phyloP scores from a whole-genome alignment of 2,113 vertebrate genomes.

The Odocoileus hemionus region DNA sequence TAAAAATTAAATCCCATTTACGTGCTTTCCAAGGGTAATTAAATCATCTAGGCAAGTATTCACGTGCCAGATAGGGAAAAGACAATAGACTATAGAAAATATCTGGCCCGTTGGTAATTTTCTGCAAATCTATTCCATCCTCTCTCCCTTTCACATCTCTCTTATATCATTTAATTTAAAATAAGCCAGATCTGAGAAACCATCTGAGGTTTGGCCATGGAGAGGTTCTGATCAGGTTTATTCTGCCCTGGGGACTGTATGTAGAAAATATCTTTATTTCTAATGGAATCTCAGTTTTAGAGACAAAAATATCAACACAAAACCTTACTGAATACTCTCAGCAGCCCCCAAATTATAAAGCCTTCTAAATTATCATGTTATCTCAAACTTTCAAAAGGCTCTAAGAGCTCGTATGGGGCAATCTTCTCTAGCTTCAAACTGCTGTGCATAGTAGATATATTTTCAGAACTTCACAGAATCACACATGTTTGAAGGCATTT shows the following conservation, averaged over 20 bases:
- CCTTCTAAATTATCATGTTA: neutral
- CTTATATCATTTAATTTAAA: neutral
- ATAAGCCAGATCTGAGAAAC: neutral
- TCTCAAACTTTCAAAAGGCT: neutral
- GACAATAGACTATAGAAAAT: neutral
- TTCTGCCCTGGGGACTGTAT: neutral
- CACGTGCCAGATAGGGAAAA: neutral
- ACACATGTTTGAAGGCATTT: neutral
- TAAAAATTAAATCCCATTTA: neutral
- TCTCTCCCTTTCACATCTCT: neutral
- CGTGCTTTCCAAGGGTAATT: neutral
- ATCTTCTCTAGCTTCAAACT: neutral
- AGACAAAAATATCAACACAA: neutral
- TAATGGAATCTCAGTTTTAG: neutral
- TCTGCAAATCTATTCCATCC: neutral
- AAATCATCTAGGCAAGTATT: neutral
- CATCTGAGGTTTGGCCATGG: neutral
- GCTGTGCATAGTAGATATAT: neutral
- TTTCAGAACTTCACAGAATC: neutral
- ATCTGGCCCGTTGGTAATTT: neutral
- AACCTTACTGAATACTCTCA: neutral
- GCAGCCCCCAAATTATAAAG: neutral
- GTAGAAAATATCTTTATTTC: neutral
- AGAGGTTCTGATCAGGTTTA: neutral
- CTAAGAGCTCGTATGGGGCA: neutral